Evolutionary conservation across 2,113 vertebrate genomes (phyloP).

Genomic region (Cercocebus atys): DNA sequence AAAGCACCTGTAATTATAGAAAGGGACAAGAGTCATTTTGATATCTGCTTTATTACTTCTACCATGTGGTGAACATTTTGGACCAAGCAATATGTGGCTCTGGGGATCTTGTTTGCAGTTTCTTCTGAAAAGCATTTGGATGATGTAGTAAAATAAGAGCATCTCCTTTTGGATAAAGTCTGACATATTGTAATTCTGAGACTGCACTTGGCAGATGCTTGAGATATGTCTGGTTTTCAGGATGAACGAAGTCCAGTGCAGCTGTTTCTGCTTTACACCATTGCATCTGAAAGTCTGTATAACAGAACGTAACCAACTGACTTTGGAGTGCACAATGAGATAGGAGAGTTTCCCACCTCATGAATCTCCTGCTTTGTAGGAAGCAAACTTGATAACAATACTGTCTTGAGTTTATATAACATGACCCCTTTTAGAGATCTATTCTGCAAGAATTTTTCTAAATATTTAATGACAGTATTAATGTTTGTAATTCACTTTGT

Average conservation of each 20-base stretch:
- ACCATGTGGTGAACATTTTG: not conserved
- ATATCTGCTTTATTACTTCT: not conserved
- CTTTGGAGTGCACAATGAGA: not conserved
- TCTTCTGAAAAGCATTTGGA: conserved; percentile 47
- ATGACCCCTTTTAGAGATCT: not conserved
- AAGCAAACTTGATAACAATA: not conserved
- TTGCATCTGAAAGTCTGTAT: conserved; percentile 20
- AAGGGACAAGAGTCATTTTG: not conserved
- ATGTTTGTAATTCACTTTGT: not conserved
- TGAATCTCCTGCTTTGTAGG: not conserved
- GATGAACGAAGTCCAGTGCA: conserved; percentile 52
- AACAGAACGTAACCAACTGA: not conserved
- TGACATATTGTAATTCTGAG: conserved; percentile 71
- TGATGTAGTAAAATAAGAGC: conserved; percentile 49
- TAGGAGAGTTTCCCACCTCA: not conserved
- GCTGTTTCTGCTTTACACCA: conserved; percentile 64
- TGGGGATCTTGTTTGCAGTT: conserved; percentile 52
- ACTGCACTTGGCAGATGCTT: conserved; percentile 68
- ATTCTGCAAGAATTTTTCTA: conserved; percentile 18
- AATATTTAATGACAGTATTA: not conserved
- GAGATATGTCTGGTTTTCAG: conserved; percentile 77
- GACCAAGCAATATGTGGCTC: not conserved
- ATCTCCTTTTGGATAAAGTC: conserved; percentile 62
- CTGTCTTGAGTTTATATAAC: not conserved
- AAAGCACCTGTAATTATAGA: not conserved